These are phyloP conservation scores for Narcine bancroftii DNA, from an alignment of 2,113 vertebrate species.

Conservation along the genomic window DNA sequence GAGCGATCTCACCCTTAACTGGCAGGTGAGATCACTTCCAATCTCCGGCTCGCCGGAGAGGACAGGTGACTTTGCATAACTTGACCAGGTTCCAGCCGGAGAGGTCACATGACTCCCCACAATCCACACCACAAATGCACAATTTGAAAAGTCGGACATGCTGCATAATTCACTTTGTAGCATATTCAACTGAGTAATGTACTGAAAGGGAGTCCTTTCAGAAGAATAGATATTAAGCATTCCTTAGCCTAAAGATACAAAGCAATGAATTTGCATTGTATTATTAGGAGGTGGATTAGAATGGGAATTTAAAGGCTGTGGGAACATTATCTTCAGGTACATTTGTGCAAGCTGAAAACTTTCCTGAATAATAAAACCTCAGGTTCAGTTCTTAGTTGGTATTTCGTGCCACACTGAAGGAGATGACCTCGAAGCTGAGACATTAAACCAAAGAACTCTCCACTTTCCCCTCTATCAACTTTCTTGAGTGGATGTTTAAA, in stretches of 20 bases:
- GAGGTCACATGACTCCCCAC: no score
- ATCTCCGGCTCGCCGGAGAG: no score
- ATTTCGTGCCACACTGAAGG: background rate
- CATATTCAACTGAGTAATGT: no score
- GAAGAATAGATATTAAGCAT: background rate
- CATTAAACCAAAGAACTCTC: background rate
- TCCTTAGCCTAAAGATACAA: background rate
- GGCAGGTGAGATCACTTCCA: no score
- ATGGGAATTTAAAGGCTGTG: background rate
- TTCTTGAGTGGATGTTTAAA: background rate
- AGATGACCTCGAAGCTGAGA: background rate
- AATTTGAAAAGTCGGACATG: no score
- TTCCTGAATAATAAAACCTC: background rate
- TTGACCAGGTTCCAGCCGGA: no score
- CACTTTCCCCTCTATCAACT: background rate
- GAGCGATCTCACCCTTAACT: no score
- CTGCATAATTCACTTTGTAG: no score
- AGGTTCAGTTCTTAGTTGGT: background rate
- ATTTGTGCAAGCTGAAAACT: background rate
- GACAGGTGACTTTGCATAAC: no score
- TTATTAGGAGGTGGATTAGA: background rate
- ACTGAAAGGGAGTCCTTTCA: no score
- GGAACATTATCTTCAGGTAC: background rate
- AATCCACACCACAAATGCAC: no score
- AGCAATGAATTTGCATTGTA: background rate